Conservation (phyloP, 2,113 vertebrate species). For the Jaculus jaculus region DNA sequence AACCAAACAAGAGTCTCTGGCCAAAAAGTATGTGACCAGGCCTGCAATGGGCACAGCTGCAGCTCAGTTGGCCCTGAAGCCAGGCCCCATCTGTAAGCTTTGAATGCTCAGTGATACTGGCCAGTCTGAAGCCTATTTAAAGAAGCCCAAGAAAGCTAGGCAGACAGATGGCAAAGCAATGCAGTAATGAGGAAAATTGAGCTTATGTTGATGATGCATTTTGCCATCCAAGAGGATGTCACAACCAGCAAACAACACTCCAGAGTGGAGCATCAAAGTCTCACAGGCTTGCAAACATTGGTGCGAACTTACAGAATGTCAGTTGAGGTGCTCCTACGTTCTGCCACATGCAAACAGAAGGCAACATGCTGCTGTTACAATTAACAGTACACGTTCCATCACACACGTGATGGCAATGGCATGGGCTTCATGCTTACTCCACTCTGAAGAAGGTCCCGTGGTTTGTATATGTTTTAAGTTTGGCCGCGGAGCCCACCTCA, state of each 20-base stretch:
- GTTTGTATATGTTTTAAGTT: slow-evolving; percentile 14
- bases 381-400: background rate
- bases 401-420: background rate
- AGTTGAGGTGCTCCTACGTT: background rate
- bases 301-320: slow-evolving; percentile 6
- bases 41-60: slow-evolving; percentile 67
- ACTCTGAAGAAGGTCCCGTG: background rate
- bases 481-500: background rate
- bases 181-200: slow-evolving; percentile 68
- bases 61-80: slow-evolving; percentile 64
- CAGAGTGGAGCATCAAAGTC: slow-evolving; percentile 53
- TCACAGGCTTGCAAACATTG: slow-evolving; percentile 47
- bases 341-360: slow-evolving; percentile 12
- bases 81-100: slow-evolving; percentile 74
- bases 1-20: slow-evolving; percentile 42
- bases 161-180: slow-evolving; percentile 76
- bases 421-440: background rate
- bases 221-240: slow-evolving; percentile 65
- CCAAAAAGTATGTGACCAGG: slow-evolving; percentile 54
- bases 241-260: slow-evolving; percentile 24
- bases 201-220: slow-evolving; percentile 60
- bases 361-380: background rate
- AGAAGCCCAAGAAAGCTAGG: slow-evolving; percentile 54
- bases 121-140: slow-evolving; percentile 73
- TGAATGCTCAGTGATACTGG: slow-evolving; percentile 65